These are phyloP conservation scores for Plodia interpunctella DNA, from an alignment of 1,140 invertebrate species.

Conservation along the genomic window DNA sequence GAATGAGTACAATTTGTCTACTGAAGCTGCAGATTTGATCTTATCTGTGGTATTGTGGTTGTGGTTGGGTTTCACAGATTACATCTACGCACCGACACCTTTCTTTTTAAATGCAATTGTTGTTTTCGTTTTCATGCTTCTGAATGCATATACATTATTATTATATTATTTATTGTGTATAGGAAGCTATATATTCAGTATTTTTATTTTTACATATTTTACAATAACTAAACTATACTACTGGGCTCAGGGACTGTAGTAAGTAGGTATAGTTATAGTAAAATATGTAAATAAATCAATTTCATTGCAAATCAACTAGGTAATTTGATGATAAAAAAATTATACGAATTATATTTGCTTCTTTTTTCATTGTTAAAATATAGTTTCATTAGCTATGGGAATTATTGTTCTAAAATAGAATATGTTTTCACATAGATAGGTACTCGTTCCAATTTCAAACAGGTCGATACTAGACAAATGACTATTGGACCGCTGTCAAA, in stretches of 20 bases:
- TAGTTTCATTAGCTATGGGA: too few relatives aligned
- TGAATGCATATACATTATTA: background rate
- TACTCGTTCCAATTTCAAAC: background rate
- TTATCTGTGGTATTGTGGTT: slow-evolving; percentile 58
- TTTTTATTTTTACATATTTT: too few relatives aligned
- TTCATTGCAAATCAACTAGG: too few relatives aligned
- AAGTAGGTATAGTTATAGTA: too few relatives aligned
- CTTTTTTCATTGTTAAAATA: too few relatives aligned
- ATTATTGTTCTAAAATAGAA: background rate
- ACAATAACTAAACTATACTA: too few relatives aligned
- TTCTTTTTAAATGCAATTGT: slow-evolving; percentile 29
- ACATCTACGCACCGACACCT: slow-evolving; percentile 33
- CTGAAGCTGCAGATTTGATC: slow-evolving; percentile 52
- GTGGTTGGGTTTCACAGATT: slow-evolving; percentile 37
- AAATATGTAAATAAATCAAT: too few relatives aligned
- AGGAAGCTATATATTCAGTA: too few relatives aligned
- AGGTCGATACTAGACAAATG: slow-evolving; percentile 9
- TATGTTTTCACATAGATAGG: background rate
- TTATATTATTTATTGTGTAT: background rate
- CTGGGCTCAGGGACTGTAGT: too few relatives aligned
- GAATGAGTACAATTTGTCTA: slow-evolving; percentile 60
- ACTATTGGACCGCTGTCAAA: slow-evolving; percentile 64
- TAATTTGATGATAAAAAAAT: too few relatives aligned
- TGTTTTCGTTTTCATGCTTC: slow-evolving; percentile 8
- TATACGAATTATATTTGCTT: too few relatives aligned